These are phyloP conservation scores for Eulemur rubriventer DNA, from an alignment of 2,797 vertebrate genomes.

Conservation along the genomic window DNA sequence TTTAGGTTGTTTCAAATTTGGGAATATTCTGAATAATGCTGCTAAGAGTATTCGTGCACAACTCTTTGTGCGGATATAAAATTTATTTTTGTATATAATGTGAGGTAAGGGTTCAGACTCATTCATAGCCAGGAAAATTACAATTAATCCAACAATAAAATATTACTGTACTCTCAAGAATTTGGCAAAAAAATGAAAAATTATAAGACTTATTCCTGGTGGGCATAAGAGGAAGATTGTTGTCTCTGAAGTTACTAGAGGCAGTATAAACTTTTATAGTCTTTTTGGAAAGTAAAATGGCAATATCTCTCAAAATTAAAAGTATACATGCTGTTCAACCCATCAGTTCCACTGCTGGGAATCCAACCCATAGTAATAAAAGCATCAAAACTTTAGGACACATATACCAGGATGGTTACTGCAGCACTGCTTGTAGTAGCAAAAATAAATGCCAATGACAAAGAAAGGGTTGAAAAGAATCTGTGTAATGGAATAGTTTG, in stretches of 20 bases:
- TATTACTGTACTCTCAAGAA: neutral
- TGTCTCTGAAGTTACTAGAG: conserved; percentile 50
- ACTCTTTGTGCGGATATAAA: neutral
- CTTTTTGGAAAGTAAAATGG: conserved; percentile 50
- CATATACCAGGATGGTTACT: neutral
- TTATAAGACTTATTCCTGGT: neutral
- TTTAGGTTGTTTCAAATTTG: neutral
- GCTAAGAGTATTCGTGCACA: neutral
- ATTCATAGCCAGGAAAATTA: neutral
- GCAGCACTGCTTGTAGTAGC: neutral
- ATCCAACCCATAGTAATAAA: neutral
- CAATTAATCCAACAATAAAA: conserved; percentile 35
- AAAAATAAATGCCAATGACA: conserved; percentile 15
- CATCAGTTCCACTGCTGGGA: neutral
- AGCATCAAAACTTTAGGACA: neutral
- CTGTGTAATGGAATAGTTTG: neutral
- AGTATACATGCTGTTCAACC: neutral
- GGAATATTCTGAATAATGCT: neutral
- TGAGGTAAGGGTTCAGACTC: neutral
- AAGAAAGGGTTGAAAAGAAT: neutral
- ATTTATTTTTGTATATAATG: neutral
- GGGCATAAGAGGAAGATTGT: neutral
- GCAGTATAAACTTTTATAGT: conserved; percentile 39
- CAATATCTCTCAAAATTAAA: conserved; percentile 58
- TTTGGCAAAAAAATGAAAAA: conserved; percentile 33